phyloP scores from a whole-genome alignment of 2,113 vertebrate species.

The Oriolus oriolus region DNA sequence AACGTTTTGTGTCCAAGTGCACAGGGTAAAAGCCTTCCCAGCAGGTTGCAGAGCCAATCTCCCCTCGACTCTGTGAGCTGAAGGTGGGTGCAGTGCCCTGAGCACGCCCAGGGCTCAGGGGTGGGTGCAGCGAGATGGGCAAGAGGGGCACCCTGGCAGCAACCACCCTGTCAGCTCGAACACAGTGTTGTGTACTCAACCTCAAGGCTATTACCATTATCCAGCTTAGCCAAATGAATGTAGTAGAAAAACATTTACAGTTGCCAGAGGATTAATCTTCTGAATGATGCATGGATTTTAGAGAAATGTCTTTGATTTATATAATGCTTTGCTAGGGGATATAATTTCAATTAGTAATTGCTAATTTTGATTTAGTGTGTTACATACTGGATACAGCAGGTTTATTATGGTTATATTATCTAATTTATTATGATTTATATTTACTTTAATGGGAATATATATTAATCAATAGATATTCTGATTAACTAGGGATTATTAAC shows the following conservation, averaged over 20 bases:
- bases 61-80: background rate
- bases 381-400: background rate
- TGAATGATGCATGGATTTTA: slow-evolving; percentile 27
- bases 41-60: background rate
- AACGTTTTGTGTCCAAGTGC: background rate
- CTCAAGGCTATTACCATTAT: slow-evolving; percentile 18
- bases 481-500: slow-evolving; percentile 19
- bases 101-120: background rate
- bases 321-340: slow-evolving; percentile 16
- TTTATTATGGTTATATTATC: slow-evolving; percentile 39
- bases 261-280: slow-evolving; percentile 53
- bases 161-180: background rate
- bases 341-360: slow-evolving; percentile 58
- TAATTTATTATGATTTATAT: slow-evolving; percentile 52
- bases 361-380: slow-evolving; percentile 60
- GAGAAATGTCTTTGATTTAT: slow-evolving; percentile 56
- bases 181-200: background rate
- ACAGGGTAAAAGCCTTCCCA: background rate
- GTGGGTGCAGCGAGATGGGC: background rate
- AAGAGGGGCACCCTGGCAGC: background rate
- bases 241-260: slow-evolving; percentile 38
- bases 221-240: slow-evolving; percentile 27
- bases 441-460: slow-evolving; percentile 26
- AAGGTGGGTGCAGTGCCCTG: background rate
- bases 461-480: slow-evolving; percentile 48